Evolutionary conservation across 2,113 vertebrate species (phyloP), one percentile per base, ranked within the genome.

Genomic region (Platysternon megacephalum): DNA sequence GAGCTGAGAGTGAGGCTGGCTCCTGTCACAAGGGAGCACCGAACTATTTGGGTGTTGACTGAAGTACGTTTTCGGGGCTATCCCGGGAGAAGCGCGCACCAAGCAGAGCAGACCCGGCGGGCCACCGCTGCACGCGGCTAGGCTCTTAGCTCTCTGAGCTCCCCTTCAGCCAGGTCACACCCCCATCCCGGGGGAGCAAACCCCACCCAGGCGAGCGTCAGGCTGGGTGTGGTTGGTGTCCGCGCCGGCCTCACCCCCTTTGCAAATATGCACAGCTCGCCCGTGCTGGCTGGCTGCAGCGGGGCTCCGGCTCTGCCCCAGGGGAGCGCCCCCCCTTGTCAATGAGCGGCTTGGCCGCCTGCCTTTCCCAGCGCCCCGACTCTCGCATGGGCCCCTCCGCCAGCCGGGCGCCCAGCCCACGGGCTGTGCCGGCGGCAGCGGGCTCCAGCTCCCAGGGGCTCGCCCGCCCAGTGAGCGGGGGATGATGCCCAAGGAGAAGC

Each of bases 401-500:
- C 19, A 39, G 74, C 32, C 85, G 56, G 42, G 74, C 28, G 52
- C 52, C 17, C 74, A 22, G 17, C 48, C 22, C 44, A 46, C 5
- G 29, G 22, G 49, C 79, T 21, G 79, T 26, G 29, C 35, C 49
- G 19, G 51, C 52, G 9, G 49, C 49, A 46, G 48, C 84, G 8
- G 61, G 61, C 32, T 3, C 56, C 56, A 1, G 56, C 29, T 14
- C 28, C 22, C 39, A 35, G n/a, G 22, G 16, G 29, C 39, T 46
- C 32, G 56, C 22, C 58, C 42, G 53, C 68, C 65, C 65, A 19
- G 82, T 3, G 39, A 58, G 53, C 52, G 35, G 35, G 56, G 29
- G 6, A n/a, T 26, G 44, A 97, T 98, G 98, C 90, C 89, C 52
- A 79, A 91, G 53, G 97, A 97, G 76, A 91, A 96, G 96, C 91